Percentiles rank a stretch among this genome's conserved stretches.
phyloP scores from a whole-genome alignment of 2,113 vertebrate species.

The Archilochus colubris region DNA sequence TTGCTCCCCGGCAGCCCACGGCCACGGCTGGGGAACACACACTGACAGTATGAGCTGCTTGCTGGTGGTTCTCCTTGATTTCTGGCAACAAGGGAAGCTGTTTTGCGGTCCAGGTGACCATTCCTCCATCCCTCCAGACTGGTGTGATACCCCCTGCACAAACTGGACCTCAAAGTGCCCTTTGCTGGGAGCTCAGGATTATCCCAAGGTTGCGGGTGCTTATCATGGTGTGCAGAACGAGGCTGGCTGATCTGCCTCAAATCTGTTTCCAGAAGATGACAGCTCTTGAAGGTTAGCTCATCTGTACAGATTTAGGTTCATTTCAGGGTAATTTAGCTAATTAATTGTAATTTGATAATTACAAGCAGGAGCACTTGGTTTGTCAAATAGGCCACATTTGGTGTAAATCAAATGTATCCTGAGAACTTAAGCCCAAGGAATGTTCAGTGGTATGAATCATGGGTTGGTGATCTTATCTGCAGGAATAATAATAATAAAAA shows the following conservation, averaged over 20 bases:
- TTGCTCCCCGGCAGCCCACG: rapidly evolving
- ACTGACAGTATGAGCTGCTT: rapidly evolving
- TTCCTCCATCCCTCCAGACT: rapidly evolving
- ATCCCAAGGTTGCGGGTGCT: neutral
- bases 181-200: rapidly evolving
- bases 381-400: neutral
- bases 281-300: neutral
- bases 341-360: neutral
- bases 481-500: neutral
- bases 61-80: rapidly evolving
- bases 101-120: neutral
- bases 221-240: rapidly evolving
- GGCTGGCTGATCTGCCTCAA: neutral
- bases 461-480: neutral
- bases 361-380: neutral
- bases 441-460: neutral
- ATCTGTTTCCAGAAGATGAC: rapidly evolving
- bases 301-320: neutral
- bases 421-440: neutral
- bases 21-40: neutral
- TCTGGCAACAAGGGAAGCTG: rapidly evolving
- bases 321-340: neutral
- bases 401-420: neutral
- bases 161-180: rapidly evolving
- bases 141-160: rapidly evolving